Base-by-base conservation (phyloP, 2,888 invertebrate species). In the Electrophaes corylata region DNA sequence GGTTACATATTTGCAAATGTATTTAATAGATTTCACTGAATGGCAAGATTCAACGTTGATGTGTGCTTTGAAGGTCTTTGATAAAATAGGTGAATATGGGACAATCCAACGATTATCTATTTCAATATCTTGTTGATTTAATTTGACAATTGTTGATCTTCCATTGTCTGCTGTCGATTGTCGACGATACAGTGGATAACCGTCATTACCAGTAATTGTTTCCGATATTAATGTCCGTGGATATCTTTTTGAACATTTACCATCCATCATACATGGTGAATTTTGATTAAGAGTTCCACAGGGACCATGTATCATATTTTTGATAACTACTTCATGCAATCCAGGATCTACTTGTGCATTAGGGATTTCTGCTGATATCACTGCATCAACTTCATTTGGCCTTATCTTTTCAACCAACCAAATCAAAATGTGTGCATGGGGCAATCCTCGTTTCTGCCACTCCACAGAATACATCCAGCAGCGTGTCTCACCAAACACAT, bases 291-390 rank as follows among this genome's bases (percentile, higher is more conserved):
- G 4, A 6, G 53, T 19, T 2, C 70, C 72, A 33, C 73, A 76
- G 5, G 73, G 73, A 23, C 70, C 69, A 51, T 73, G 72, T 14
- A 72, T 64, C 72, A 72, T 73, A 43, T 70, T 69, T 55, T 57
- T 72, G 0, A 19, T 58, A 4, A 75, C 53, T 11, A 50, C 66
- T 16, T 69, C 65, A 18, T 68, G 26, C 1, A 73, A 59, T 16
- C 39, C 18, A 11, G 4, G 29, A 37, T 71, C 71, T 29, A 0
- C 40, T 0, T 61, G 37, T 11, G 58, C 57, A 51, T 73, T 48
- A 1, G 73, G 71, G 43, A 73, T 64, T 39, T 73, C 70, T 8
- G 75, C 73, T 45, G 60, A 46, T 14, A 75, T 72, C 0, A 71
- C 23, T 1, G 60, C 16, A 29, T 72, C 70, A n/a, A 74, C 65